These are phyloP conservation scores for Myotis myotis DNA, from an alignment of 2,797 vertebrate genomes.

Conservation along the genomic window DNA sequence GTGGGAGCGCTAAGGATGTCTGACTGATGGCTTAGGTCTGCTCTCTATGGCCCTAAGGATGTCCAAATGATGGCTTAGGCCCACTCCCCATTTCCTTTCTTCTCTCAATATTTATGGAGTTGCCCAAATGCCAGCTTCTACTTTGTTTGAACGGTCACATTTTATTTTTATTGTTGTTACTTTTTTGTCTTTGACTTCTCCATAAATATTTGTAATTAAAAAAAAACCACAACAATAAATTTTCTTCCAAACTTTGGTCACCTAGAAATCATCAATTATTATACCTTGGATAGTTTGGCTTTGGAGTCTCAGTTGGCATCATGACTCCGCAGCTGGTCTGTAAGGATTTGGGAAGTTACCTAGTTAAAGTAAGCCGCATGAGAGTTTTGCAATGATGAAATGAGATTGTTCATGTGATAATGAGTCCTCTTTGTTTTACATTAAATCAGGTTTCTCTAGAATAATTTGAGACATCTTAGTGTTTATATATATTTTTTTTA, in stretches of 20 bases:
- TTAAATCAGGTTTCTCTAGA: background rate
- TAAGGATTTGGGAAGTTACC: background rate
- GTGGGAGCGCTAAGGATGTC: too few relatives aligned
- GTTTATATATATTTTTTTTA: background rate
- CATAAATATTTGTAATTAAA: background rate
- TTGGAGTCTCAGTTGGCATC: background rate
- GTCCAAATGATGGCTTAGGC: too few relatives aligned
- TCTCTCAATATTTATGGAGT: background rate
- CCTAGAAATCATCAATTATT: background rate
- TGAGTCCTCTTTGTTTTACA: background rate
- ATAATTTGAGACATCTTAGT: background rate
- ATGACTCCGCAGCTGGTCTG: background rate
- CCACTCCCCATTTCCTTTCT: background rate
- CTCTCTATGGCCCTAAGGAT: too few relatives aligned
- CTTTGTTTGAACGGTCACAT: background rate
- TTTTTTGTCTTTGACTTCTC: background rate
- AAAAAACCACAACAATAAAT: background rate
- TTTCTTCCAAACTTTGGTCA: background rate
- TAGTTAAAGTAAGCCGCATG: background rate
- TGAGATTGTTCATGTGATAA: background rate
- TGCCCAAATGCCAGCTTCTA: background rate
- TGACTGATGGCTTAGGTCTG: too few relatives aligned
- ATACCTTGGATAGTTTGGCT: background rate
- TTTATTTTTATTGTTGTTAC: background rate
- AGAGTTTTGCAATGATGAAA: background rate